Conservation (phyloP, 2,113 vertebrate genomes). For the Nothoprocta perdicaria region DNA sequence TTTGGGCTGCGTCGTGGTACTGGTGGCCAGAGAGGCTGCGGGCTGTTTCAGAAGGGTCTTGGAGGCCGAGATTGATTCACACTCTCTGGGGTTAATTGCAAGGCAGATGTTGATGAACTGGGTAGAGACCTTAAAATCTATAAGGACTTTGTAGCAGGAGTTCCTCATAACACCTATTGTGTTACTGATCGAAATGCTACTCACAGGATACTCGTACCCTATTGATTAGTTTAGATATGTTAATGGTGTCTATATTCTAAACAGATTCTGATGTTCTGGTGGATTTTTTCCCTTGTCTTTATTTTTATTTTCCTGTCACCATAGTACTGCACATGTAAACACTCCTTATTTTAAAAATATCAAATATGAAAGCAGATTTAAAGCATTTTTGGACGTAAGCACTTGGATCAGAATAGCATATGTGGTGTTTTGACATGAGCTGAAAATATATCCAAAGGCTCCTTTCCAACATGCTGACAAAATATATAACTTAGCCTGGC, state of each 20-base stretch:
- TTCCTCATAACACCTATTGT: background rate
- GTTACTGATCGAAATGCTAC: background rate
- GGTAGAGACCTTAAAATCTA: conserved; percentile 8
- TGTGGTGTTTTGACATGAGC: conserved; percentile 54
- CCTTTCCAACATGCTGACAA: conserved; percentile 58
- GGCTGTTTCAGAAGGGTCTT: background rate
- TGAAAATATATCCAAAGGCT: conserved; percentile 65
- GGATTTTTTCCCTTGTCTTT: background rate
- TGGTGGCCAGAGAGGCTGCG: background rate
- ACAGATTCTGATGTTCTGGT: background rate
- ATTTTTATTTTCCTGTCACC: conserved; percentile 11
- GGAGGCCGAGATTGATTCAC: background rate
- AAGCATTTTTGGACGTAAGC: background rate
- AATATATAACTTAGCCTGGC: conserved; percentile 53
- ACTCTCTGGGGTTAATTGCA: background rate
- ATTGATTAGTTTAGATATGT: conserved; percentile 16
- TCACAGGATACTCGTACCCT: background rate
- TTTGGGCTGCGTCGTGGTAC: background rate
- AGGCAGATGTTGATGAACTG: background rate
- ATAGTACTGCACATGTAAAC: conserved; percentile 33
- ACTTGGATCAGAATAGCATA: conserved; percentile 43
- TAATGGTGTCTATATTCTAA: background rate
- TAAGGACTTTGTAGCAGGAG: background rate
- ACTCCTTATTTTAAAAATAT: conserved; percentile 38
- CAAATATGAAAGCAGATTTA: conserved; percentile 36